A percentile compares a stretch with the other conserved stretches of the same genome.
These are phyloP conservation scores for Limenitis camilla DNA, from an alignment of 2,888 invertebrate species.

Conservation along the genomic window DNA sequence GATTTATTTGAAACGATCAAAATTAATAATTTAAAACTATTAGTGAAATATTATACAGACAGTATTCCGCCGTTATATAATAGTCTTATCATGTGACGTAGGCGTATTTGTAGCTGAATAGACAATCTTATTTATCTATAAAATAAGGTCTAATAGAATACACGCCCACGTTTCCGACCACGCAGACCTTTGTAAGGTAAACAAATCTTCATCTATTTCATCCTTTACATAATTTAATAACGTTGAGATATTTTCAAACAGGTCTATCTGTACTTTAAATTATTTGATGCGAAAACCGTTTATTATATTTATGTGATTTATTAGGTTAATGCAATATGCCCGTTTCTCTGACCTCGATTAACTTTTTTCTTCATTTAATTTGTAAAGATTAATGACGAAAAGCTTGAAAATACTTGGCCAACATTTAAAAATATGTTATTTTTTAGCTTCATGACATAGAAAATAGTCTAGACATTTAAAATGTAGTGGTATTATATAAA, in stretches of 20 bases:
- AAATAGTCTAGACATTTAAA: too few relatives aligned
- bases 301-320: background rate
- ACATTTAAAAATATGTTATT: too few relatives aligned
- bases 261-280: background rate
- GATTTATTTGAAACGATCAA: conserved; percentile 9
- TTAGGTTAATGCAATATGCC: background rate
- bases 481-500: too few relatives aligned
- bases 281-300: background rate
- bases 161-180: conserved; percentile 16
- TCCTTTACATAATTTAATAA: conserved; percentile 13
- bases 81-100: background rate
- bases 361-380: too few relatives aligned
- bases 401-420: too few relatives aligned
- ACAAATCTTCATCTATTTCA: conserved; percentile 17
- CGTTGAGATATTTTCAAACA: conserved; percentile 10
- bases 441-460: too few relatives aligned
- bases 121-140: background rate
- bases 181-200: conserved; percentile 18
- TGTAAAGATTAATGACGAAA: too few relatives aligned
- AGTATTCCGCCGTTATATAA: conserved; percentile 10
- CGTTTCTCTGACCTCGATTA: too few relatives aligned
- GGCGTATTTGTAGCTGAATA: background rate
- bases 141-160: conserved; percentile 2
- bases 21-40: conserved; percentile 16
- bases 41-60: conserved; percentile 12